These are phyloP conservation scores for Drosophila subsilvestris DNA, from an alignment of 2,888 invertebrate genomes.

Conservation along the genomic window DNA sequence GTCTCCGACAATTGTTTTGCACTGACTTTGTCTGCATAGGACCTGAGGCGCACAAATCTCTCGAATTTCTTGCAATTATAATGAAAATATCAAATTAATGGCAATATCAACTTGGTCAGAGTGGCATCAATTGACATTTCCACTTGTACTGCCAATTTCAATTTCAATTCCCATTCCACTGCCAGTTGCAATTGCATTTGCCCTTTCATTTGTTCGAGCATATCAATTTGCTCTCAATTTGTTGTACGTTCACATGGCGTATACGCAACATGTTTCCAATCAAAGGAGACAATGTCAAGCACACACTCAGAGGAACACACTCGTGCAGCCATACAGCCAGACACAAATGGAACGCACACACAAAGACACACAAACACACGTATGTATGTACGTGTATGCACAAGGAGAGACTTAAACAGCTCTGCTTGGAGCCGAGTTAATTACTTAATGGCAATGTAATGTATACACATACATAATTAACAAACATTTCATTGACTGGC, in stretches of 20 bases:
- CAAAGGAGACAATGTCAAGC: conserved; percentile 33
- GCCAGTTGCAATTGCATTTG: conserved; percentile 18
- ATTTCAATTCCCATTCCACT: conserved; percentile 4
- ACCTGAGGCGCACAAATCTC: conserved; percentile 16
- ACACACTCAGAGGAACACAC: conserved; percentile 15
- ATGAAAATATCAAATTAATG: conserved; percentile 31
- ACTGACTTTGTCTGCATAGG: conserved; percentile 11
- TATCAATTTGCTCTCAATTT: conserved; percentile 47
- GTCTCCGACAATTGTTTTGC: conserved; percentile 7
- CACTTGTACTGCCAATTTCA: neutral
- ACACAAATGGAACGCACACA: conserved; percentile 15
- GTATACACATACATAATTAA: conserved; percentile 70
- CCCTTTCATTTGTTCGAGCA: conserved; percentile 26
- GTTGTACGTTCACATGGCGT: conserved; percentile 36
- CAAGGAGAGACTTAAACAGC: conserved; percentile 26
- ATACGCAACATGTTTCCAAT: conserved; percentile 51
- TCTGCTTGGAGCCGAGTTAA: conserved; percentile 62
- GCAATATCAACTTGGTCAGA: neutral
- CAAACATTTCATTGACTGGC: conserved; percentile 74
- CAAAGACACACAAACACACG: neutral
- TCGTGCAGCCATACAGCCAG: neutral
- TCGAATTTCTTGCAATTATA: conserved; percentile 13
- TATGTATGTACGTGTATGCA: neutral
- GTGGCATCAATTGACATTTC: conserved; percentile 9
- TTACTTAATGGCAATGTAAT: conserved; percentile 76